A percentile compares a stretch with the other conserved stretches of the same genome.
Conservation (phyloP, 1,140 invertebrate species). For the Drosophila aff. region DNA sequence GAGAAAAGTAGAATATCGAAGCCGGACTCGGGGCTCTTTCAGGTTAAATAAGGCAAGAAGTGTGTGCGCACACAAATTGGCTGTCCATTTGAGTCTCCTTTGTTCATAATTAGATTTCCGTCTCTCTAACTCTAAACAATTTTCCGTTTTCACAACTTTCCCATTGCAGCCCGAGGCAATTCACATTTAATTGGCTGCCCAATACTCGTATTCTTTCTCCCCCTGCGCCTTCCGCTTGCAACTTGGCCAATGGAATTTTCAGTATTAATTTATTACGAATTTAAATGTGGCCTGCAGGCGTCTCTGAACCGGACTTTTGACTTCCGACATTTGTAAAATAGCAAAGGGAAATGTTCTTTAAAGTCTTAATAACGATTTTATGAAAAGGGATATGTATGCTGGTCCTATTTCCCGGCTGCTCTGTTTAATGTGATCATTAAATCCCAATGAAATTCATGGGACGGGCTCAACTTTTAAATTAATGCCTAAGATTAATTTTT, state of each 20-base stretch:
- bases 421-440: conserved; percentile 52
- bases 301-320: conserved; percentile 28
- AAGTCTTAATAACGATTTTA: neutral
- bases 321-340: conserved; percentile 20
- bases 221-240: conserved; percentile 16
- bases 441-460: conserved; percentile 54
- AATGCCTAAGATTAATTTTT: conserved; percentile 65
- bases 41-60: conserved; percentile 53
- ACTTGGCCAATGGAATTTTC: conserved; percentile 41
- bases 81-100: conserved; percentile 65
- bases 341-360: conserved; percentile 3
- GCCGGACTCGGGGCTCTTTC: conserved; percentile 32
- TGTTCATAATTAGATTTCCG: conserved; percentile 65
- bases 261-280: conserved; percentile 53
- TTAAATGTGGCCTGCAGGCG: conserved; percentile 33
- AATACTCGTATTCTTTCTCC: conserved; percentile 50
- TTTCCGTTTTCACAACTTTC: conserved; percentile 24
- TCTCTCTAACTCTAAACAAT: conserved; percentile 42
- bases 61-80: conserved; percentile 56
- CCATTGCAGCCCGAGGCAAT: conserved; percentile 39
- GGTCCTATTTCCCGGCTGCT: conserved; percentile 1
- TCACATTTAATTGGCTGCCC: conserved; percentile 70
- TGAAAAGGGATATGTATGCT: conserved; percentile 21
- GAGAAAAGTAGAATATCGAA: conserved; percentile 37
- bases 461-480: conserved; percentile 57